phyloP scores from a whole-genome alignment of 2,113 vertebrate species.

The Mellivora capensis region DNA sequence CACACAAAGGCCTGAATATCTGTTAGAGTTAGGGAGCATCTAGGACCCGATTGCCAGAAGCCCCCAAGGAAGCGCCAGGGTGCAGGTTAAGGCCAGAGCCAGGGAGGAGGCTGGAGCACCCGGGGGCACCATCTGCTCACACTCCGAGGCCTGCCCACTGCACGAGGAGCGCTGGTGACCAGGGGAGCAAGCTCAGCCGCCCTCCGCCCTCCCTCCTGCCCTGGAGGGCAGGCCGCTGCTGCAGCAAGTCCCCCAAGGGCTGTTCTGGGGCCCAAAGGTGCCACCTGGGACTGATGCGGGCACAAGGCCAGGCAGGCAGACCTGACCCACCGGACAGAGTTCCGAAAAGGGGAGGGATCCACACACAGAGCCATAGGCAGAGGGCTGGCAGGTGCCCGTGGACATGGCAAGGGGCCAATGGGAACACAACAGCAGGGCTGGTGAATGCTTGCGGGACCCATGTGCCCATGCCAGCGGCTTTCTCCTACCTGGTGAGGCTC shows the following conservation, averaged over 20 bases:
- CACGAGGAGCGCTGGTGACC: background rate
- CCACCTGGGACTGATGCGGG: no score
- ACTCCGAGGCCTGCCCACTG: background rate
- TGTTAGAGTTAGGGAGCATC: background rate
- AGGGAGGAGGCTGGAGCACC: background rate
- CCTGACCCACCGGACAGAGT: background rate
- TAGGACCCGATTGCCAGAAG: background rate
- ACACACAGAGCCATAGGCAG: background rate
- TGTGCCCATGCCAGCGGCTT: background rate
- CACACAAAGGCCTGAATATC: background rate
- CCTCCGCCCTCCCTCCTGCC: background rate
- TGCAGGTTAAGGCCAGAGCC: background rate
- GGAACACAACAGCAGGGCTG: background rate
- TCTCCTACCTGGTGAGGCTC: no score
- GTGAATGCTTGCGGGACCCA: fast-evolving
- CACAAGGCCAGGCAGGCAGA: background rate
- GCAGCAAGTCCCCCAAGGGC: no score
- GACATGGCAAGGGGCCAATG: background rate
- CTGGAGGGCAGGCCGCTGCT: no score
- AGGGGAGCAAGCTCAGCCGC: background rate
- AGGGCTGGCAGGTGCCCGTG: background rate
- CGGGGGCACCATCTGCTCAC: no score
- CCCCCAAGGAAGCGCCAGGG: background rate
- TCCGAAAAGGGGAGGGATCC: background rate
- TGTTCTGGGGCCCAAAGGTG: background rate